Evolutionary conservation across 2,797 vertebrate genomes (phyloP).

Genomic region (Eulemur rubriventer): DNA sequence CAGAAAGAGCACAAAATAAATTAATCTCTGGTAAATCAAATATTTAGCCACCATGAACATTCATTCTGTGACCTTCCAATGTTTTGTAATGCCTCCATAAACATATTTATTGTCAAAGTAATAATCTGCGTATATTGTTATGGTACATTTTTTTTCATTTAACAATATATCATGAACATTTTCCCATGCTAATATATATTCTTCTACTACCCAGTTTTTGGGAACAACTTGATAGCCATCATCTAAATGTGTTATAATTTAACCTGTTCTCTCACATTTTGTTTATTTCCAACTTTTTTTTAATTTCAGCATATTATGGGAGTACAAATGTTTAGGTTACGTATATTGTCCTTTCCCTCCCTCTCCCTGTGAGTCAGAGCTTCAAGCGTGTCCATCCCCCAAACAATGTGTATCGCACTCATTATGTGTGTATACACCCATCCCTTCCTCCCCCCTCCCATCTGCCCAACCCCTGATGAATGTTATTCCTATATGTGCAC

Average conservation of each 20-base stretch:
- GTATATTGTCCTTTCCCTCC: no score
- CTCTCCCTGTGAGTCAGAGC: no score
- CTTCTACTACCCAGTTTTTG: not conserved
- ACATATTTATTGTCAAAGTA: conserved; percentile 31
- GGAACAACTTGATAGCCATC: conserved; percentile 6
- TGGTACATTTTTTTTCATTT: not conserved
- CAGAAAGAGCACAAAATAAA: conserved; percentile 32
- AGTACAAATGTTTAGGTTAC: no score
- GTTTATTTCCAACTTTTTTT: conserved; percentile 36
- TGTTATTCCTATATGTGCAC: no score
- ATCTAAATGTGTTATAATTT: conserved; percentile 28
- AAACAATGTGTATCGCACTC: no score
- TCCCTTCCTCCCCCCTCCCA: no score
- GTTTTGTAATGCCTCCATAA: not conserved
- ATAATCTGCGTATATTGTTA: not conserved
- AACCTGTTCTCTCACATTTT: not conserved
- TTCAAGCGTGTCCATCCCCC: no score
- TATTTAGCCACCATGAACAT: conserved; percentile 16
- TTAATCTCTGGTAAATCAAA: conserved; percentile 28
- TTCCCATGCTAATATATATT: conserved; percentile 26
- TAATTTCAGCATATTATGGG: not conserved
- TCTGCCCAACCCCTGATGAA: no score
- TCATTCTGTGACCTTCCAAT: not conserved
- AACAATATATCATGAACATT: not conserved
- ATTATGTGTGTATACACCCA: no score